Evolutionary conservation across 2,113 vertebrate species (phyloP).

Genomic region (Oriolus oriolus): DNA sequence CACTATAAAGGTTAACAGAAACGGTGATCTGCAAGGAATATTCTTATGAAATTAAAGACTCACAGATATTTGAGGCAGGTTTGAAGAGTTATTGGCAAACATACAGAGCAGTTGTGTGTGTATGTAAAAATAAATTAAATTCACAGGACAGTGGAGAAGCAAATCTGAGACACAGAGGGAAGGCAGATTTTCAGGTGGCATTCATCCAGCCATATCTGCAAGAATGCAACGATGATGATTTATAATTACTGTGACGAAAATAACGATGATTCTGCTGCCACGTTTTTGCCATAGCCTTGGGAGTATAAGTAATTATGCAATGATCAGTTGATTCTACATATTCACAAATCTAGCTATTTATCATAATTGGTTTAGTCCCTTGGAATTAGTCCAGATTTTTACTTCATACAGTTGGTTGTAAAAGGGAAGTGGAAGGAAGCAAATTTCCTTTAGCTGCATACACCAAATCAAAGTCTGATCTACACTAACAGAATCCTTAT

Average conservation of each 20-base stretch:
- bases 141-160: background rate
- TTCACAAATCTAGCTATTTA: constrained; percentile 58
- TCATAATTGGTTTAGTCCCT: constrained; percentile 54
- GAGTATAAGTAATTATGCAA: constrained; percentile 49
- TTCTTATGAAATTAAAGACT: background rate
- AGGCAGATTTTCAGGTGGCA: constrained; percentile 34
- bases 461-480: background rate
- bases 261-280: constrained; percentile 39
- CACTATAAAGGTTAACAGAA: constrained; percentile 9
- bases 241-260: constrained; percentile 61
- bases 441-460: background rate
- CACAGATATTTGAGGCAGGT: background rate
- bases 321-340: constrained; percentile 54
- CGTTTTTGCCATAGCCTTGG: background rate
- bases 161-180: background rate
- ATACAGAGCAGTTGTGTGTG: background rate
- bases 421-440: background rate
- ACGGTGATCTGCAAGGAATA: background rate
- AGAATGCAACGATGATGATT: constrained; percentile 16
- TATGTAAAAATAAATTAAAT: constrained; percentile 1
- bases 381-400: constrained; percentile 53
- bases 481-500: background rate
- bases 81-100: background rate
- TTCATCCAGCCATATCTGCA: constrained; percentile 30
- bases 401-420: background rate